A percentile compares a stretch with the other conserved stretches of the same genome.
Conservation (phyloP, 2,113 vertebrate genomes). For the Protomyctophum bolini region DNA sequence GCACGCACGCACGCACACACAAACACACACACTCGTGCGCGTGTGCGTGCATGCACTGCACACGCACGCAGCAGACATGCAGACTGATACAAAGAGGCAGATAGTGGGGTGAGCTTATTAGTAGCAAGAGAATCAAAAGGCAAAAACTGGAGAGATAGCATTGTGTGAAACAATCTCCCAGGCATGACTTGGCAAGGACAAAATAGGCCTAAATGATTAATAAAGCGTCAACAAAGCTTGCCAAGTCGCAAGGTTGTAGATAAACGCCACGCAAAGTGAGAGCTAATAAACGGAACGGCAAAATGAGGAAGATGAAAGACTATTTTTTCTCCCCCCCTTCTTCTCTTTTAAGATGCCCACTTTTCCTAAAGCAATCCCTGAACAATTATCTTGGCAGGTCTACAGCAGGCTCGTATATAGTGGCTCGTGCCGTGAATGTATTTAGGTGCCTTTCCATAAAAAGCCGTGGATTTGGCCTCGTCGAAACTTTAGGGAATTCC, state of each 20-base stretch:
- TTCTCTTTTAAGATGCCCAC: background rate
- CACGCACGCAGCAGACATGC: background rate
- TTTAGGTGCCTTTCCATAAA: conserved; percentile 17
- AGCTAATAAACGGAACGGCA: conserved; percentile 42
- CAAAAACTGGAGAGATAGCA: conserved; percentile 16
- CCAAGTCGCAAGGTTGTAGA: conserved; percentile 62
- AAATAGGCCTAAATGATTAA: conserved; percentile 65
- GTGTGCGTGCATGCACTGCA: background rate
- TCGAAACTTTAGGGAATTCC: conserved; percentile 13
- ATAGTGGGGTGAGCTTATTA: conserved; percentile 13
- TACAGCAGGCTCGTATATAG: too few relatives aligned
- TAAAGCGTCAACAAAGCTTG: conserved; percentile 44
- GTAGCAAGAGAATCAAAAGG: conserved; percentile 38
- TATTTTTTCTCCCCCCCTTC: background rate
- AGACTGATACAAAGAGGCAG: background rate
- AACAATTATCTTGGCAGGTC: too few relatives aligned
- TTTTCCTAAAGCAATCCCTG: conserved; percentile 8
- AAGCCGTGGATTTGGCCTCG: background rate
- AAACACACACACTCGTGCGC: too few relatives aligned
- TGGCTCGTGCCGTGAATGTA: too few relatives aligned
- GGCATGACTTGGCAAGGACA: conserved; percentile 53
- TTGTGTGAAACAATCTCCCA: conserved; percentile 53
- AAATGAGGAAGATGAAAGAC: conserved; percentile 25
- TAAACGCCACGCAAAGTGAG: conserved; percentile 62
- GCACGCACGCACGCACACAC: too few relatives aligned